Base-by-base conservation (phyloP, 1,140 invertebrate genomes). In the Drosophila nigromelanica region DNA sequence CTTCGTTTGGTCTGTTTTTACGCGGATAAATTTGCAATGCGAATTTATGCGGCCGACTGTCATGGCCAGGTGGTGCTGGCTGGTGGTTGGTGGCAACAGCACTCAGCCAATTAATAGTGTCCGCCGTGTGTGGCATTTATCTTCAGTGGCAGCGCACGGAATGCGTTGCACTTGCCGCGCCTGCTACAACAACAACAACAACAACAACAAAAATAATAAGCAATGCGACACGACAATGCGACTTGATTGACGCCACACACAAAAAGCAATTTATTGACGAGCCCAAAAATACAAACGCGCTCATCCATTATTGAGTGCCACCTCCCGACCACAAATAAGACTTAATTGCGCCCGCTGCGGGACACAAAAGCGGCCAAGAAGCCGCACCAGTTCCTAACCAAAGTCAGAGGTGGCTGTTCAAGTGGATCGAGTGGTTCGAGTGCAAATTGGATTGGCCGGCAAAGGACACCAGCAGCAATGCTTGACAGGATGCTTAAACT, bases 401-500 rank as follows among this genome's bases (percentile, higher is more conserved):
- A 60, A 67, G 35, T 30, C 51, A 81, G 70, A 81, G 70, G 76
- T 66, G 37, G 12, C 43, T 35, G 43, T 58, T 58, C 55, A 67
- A 85, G 82, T 71, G 77, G 48, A 47, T 72, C 62, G 51, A 48
- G 45, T 47, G 18, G 18, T 24, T 27, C 42, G 50, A 68, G 66
- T 62, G 74, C 73, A 77, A 85, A 85, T 79, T 73, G 77, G 59
- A 77, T 76, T 67, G 61, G 55, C 40, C 60, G 27, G 37, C 42
- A 68, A 54, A 42, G 50, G 21, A 42, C 18, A 66, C 5, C 14
- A 45, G 24, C 54, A 50, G 50, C n/a, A 52, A 69, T 64, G 68
- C 42, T 78, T 30, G 59, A 67, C 45, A 69, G 47, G 47, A 82
- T 89, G 83, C 56, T 87, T 27, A 76, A 63, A 10, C 76, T 87